Base-by-base conservation (phyloP, 2,113 vertebrate genomes). In the Xiphorhynchus elegans region DNA sequence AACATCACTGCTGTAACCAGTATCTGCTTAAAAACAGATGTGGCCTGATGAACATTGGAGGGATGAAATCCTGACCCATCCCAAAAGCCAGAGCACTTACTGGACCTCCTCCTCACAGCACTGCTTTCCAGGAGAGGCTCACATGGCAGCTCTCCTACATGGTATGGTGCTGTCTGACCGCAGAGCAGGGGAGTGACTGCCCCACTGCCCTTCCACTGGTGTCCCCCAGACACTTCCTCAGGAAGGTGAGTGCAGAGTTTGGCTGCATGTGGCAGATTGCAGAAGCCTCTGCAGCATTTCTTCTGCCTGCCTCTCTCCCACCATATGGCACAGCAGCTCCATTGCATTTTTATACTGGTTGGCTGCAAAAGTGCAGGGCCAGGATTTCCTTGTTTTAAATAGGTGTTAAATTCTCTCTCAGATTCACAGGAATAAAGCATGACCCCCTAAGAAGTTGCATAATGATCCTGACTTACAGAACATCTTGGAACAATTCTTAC, bases 401-500 rank as follows among this genome's bases (percentile, higher is more conserved):
- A 96, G 91, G 87, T 76, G 93, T 79, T 90, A 95, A 84, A 95
- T 96, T 97, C 89, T 93, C 82, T 78, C 96, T 95, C 63, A 55
- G 87, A 94, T 85, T 77, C 85, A 73, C 76, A 29, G 62, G 91
- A 90, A 89, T 92, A 92, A 89, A 79, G 90, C 13, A 1, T 90
- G 91, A 73, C 93, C 93, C 84, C 91, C 95, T 97, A 96, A 96
- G 96, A 95, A 96, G 91, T 44, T 74, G 77, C 26, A 50, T 83
- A 94, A 91, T 87, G 84, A 91, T 72, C 76, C 39, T 52, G 39
- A 75, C 63, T 95, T 90, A 83, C 17, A 90, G 91, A 96, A 96
- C 95, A 94, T 89, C 87, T 94, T 94, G 93, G 96, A 95, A 96
- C 83, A 93, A 97, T 95, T 97, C 91, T 67, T 95, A 70, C 73